These are phyloP conservation scores for Aspidiotus rigidus DNA, from an alignment of 2,888 invertebrate species.

Conservation along the genomic window DNA sequence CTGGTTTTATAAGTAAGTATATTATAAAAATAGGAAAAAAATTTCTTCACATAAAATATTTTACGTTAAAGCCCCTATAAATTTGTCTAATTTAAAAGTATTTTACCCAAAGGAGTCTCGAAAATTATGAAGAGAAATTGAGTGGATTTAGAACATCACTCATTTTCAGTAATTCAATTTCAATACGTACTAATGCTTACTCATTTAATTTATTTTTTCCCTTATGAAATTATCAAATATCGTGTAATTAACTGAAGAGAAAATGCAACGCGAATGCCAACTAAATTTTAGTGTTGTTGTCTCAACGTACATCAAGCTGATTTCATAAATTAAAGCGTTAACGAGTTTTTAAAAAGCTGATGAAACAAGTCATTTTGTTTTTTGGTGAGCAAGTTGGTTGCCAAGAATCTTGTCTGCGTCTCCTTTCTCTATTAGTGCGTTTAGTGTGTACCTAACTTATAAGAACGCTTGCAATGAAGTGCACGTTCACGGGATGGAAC, in stretches of 20 bases:
- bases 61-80: neutral
- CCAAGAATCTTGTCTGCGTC: neutral
- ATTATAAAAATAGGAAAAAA: neutral
- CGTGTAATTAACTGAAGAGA: too few relatives aligned
- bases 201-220: too few relatives aligned
- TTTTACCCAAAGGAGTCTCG: neutral
- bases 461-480: neutral
- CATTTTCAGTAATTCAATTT: too few relatives aligned
- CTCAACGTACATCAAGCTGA: too few relatives aligned
- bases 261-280: too few relatives aligned
- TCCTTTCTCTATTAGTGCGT: neutral
- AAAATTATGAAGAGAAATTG: neutral
- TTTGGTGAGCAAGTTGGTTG: neutral
- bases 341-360: too few relatives aligned
- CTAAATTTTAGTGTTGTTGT: too few relatives aligned
- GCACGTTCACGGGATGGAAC: neutral
- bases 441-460: neutral
- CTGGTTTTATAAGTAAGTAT: constrained; percentile 10
- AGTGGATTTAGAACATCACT: too few relatives aligned
- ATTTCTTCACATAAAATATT: neutral
- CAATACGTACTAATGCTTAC: too few relatives aligned
- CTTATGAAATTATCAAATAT: too few relatives aligned
- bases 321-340: too few relatives aligned
- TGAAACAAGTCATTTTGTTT: too few relatives aligned
- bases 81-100: neutral